Base-by-base conservation (phyloP, 2,113 vertebrate species). In the Alectura lathami region DNA sequence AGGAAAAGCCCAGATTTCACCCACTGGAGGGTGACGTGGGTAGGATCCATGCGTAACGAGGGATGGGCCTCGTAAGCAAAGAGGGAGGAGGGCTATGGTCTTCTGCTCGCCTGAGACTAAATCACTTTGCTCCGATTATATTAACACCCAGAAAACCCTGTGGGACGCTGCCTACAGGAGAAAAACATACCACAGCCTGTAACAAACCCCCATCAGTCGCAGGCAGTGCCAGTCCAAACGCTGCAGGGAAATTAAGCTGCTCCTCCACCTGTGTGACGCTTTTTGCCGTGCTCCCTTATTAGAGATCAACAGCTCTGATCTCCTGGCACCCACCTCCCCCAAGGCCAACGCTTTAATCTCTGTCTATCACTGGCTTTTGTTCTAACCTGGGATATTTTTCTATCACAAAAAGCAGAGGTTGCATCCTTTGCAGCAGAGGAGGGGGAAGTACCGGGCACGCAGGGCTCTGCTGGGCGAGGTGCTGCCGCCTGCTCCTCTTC, bases 241-340 rank as follows among this genome's bases (percentile, higher is more conserved):
- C 89, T 84, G 89, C 85, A 43, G 77, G 81, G 88, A 94, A 92
- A 96, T 78, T 32, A 38, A 80, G 11, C 67, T 27, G 34, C 13
- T 34, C 45, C 30, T 36, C 45, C 40, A 24, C 8, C 89, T 85
- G 78, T 85, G 42, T 53, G 81, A 86, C 73, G 60, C 26, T 40
- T 91, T 86, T 88, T 86, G 50, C 80, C 80, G 40, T 7, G 48
- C 15, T 73, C 38, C 59, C 69, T 69, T 24, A 30, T 81, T 48
- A 26, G 36, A 18, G 63, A 53, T 26, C 34, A 96, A 77, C 59
- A 85, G 74, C 78, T 53, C 54, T 80, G 74, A 16, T 62, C 90
- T 81, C 81, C 77, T 0, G 5, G 86, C 88, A 69, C 59, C 80
- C 6, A 2, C 80, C 43, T 94, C 80, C 11, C 42, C 38, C 81